A percentile compares a stretch with the other conserved stretches of the same genome.
These are phyloP conservation scores for Halictus rubicundus DNA, from an alignment of 1,140 invertebrate genomes.

Conservation along the genomic window DNA sequence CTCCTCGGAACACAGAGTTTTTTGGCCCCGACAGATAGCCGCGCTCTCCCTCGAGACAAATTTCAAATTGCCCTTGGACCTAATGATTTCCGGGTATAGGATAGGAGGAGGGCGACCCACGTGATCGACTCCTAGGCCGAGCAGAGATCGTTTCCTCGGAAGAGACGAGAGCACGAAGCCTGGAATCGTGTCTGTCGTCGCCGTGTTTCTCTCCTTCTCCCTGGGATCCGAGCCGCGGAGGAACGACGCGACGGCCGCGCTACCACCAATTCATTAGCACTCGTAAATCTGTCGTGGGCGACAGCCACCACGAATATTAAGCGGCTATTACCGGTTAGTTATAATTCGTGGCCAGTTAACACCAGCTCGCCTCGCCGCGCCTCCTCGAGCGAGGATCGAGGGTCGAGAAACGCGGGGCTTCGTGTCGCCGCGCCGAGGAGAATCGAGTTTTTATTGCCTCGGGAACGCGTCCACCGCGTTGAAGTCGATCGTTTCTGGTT, in stretches of 20 bases:
- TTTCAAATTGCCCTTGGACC: constrained; percentile 56
- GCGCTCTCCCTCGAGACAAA: constrained; percentile 52
- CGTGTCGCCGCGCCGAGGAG: too few relatives aligned
- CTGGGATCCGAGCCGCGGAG: background rate
- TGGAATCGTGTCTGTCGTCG: background rate
- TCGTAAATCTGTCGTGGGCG: constrained; percentile 78
- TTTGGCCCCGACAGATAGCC: constrained; percentile 32
- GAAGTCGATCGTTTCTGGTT: background rate
- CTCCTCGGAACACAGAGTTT: constrained; percentile 48
- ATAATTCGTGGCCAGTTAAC: constrained; percentile 79
- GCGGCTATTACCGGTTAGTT: constrained; percentile 74
- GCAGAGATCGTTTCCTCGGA: background rate
- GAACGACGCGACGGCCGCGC: constrained; percentile 26
- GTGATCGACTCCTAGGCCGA: constrained; percentile 1
- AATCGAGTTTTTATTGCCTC: constrained; percentile 8
- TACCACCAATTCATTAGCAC: constrained; percentile 79
- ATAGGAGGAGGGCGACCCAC: constrained; percentile 9
- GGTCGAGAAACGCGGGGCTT: too few relatives aligned
- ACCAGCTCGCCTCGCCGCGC: background rate
- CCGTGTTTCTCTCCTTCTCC: background rate
- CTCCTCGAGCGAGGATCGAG: too few relatives aligned
- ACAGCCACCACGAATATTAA: constrained; percentile 79
- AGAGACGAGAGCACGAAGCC: too few relatives aligned
- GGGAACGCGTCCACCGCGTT: background rate
- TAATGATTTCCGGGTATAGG: constrained; percentile 71